Percentiles rank a stretch among this genome's conserved stretches.
Evolutionary conservation across 2,888 invertebrate species (phyloP).

Genomic region (Ochlodes sylvanus): DNA sequence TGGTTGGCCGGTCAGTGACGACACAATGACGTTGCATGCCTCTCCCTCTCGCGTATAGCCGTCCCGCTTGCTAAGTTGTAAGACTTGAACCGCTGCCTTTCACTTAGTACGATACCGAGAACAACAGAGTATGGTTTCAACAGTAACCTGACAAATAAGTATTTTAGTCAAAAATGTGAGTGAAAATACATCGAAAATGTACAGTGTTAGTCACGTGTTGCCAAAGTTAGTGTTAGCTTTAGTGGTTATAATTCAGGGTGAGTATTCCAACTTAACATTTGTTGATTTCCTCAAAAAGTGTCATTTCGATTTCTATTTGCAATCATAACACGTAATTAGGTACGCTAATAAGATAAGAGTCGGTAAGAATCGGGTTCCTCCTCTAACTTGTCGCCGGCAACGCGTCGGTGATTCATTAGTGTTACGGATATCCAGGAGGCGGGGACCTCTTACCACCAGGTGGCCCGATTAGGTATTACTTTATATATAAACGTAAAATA

Average conservation of each 20-base stretch:
- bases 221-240: conserved; percentile 70
- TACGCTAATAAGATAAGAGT: too few species aligned
- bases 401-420: not conserved
- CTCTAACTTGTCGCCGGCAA: not conserved
- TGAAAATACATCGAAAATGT: conserved; percentile 51
- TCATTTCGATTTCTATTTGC: conserved; percentile 21
- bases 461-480: too few species aligned
- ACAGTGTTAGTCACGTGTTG: conserved; percentile 63
- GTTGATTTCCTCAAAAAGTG: not conserved
- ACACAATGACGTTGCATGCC: conserved; percentile 50
- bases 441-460: too few species aligned
- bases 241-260: conserved; percentile 57
- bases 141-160: conserved; percentile 41
- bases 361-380: too few species aligned
- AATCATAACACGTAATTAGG: conserved; percentile 9
- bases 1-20: conserved; percentile 18
- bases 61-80: conserved; percentile 59
- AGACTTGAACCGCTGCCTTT: conserved; percentile 61
- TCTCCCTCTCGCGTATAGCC: conserved; percentile 52
- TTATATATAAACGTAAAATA: too few species aligned
- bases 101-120: conserved; percentile 57
- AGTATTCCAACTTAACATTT: conserved; percentile 44
- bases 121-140: conserved; percentile 33
- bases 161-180: conserved; percentile 45
- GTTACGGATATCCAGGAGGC: too few species aligned